Evolutionary conservation across 2,888 invertebrate species (phyloP).

Genomic region (Druceiella hillmani): DNA sequence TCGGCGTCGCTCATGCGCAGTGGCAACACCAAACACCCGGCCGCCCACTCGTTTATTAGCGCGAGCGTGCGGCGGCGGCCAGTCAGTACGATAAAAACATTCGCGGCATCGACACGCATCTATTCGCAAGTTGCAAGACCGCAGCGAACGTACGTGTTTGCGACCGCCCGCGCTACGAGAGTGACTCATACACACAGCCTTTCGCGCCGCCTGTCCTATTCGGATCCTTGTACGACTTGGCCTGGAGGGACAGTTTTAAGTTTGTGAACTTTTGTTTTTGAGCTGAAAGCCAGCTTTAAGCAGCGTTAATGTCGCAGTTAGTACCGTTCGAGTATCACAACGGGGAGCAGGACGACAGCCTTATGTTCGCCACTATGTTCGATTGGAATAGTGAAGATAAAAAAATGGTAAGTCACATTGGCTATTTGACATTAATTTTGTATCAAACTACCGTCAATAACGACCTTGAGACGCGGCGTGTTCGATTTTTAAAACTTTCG

Average conservation of each 20-base stretch:
- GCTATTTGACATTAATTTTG: too few relatives aligned
- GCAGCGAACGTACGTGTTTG: slow-evolving; percentile 26
- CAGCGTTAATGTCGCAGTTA: slow-evolving; percentile 58
- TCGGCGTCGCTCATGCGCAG: too few relatives aligned
- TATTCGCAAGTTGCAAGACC: too few relatives aligned
- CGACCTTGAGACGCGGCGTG: too few relatives aligned
- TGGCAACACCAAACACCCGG: too few relatives aligned
- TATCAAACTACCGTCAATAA: too few relatives aligned
- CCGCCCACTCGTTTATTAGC: too few relatives aligned
- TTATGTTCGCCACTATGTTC: slow-evolving; percentile 53
- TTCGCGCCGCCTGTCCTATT: slow-evolving; percentile 36
- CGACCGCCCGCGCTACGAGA: slow-evolving; percentile 3
- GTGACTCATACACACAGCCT: slow-evolving; percentile 49
- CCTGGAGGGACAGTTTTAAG: slow-evolving; percentile 22
- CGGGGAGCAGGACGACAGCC: slow-evolving; percentile 48
- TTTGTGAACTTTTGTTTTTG: slow-evolving; percentile 31
- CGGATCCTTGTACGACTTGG: slow-evolving; percentile 23
- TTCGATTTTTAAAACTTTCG: too few relatives aligned
- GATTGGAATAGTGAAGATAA: slow-evolving; percentile 48
- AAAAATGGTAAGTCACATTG: slow-evolving; percentile 40
- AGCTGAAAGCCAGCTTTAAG: slow-evolving; percentile 35
- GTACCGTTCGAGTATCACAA: slow-evolving; percentile 50
- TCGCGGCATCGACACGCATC: too few relatives aligned
- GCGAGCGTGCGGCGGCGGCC: too few relatives aligned
- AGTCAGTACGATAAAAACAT: too few relatives aligned